phyloP scores from a whole-genome alignment of 2,888 invertebrate species.

The Iphiclides podalirius region DNA sequence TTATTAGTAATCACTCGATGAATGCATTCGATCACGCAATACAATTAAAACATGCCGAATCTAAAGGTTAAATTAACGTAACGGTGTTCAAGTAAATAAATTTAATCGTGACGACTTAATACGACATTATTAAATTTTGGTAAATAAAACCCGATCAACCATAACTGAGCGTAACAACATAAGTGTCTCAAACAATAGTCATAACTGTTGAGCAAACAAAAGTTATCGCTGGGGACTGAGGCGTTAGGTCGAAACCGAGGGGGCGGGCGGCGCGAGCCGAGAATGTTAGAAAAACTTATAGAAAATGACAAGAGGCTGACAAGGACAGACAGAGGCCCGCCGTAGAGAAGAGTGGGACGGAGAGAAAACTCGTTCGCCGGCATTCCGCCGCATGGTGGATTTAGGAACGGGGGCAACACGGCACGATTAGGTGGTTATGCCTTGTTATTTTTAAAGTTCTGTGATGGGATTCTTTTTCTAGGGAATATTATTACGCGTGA shows the following conservation, averaged over 20 bases:
- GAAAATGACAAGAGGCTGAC: constrained; percentile 77
- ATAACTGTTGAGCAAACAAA: constrained; percentile 74
- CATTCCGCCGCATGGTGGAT: constrained; percentile 78
- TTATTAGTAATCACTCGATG: constrained; percentile 14
- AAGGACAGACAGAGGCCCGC: constrained; percentile 60
- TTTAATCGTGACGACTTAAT: constrained; percentile 52
- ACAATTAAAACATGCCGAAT: no score
- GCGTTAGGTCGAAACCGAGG: constrained; percentile 71
- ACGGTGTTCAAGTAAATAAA: constrained; percentile 30
- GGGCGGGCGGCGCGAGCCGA: constrained; percentile 60
- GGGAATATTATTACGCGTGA: constrained; percentile 34
- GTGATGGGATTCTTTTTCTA: constrained; percentile 24
- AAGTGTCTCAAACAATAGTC: constrained; percentile 72
- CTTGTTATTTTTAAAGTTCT: constrained; percentile 67
- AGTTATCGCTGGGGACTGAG: constrained; percentile 62
- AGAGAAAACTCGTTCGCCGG: constrained; percentile 75
- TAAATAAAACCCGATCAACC: constrained; percentile 54
- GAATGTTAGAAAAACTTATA: constrained; percentile 80
- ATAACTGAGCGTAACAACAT: constrained; percentile 67
- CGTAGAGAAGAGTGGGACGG: constrained; percentile 67
- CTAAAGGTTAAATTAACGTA: neutral
- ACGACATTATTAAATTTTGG: constrained; percentile 58
- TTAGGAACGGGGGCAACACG: constrained; percentile 79
- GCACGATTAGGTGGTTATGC: constrained; percentile 76
- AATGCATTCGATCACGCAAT: constrained; percentile 1